Evolutionary conservation across 2,797 vertebrate genomes (phyloP), one percentile per base, ranked within the genome.

Genomic region (Gila robusta): DNA sequence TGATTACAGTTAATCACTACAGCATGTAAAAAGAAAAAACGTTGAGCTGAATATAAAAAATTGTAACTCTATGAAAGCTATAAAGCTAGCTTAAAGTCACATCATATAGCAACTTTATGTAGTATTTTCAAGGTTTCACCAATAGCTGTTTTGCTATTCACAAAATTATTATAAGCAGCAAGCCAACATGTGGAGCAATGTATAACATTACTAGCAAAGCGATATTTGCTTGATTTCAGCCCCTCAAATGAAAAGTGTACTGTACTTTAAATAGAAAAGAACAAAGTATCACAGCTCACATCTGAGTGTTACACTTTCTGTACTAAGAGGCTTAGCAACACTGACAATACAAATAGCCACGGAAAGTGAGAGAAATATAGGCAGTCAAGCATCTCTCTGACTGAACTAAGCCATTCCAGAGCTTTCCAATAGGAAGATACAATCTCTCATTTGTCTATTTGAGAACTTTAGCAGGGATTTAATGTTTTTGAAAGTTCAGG

Each of bases 261-360:
- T 76, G 85, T 81, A 84, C 89, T 90, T 91, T 79, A 90, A 91
- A 90, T 90, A 74, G 84, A 87, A 87, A 90, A 91, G 79, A 84
- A 85, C 89, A 82, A 88, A 85, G 84, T 83, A 89, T 88, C 82
- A 79, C 71, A 47, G 82, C 79, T 87, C 74, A 86, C 82, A 89
- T 83, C 77, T 90, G 90, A 90, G 69, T 89, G 83, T 87, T 90
- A 89, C 88, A 81, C 19, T 82, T 92, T 95, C 91, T 91, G 91
- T 93, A 88, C 92, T 87, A 59, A 84, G 86, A 90, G 80, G 59
- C 93, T 94, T 92, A 92, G 94, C 92, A 92, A 92, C 89, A 93
- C 92, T 92, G 88, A 90, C 87, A 91, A 92, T 90, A 89, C 47
- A 87, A 90, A 88, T 92, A 93, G 91, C 93, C 91, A 88, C 87